A percentile compares a stretch with the other conserved stretches of the same genome.
phyloP scores from a whole-genome alignment of 2,888 invertebrate species.

The Loripinus fragilis region DNA sequence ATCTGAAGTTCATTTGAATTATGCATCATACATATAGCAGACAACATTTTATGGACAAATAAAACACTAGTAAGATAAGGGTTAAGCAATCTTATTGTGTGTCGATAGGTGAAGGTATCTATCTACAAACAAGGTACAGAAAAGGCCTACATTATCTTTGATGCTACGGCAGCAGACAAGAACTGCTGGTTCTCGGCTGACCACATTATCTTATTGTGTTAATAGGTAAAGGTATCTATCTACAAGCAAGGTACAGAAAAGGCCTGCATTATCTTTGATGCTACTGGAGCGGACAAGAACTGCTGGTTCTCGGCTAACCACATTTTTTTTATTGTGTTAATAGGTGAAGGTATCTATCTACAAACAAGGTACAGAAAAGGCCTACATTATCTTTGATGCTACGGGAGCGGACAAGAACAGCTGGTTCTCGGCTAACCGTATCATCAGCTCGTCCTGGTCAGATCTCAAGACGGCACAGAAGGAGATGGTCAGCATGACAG shows the following conservation, averaged over 20 bases:
- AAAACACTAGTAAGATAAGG: no score
- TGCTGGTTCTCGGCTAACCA: slow-evolving; percentile 68
- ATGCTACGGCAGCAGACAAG: slow-evolving; percentile 65
- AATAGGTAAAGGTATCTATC: no score
- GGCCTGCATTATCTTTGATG: slow-evolving; percentile 68
- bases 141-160: slow-evolving; percentile 68
- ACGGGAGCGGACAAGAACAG: slow-evolving; percentile 63
- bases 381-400: slow-evolving; percentile 67
- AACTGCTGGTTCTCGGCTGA: slow-evolving; percentile 67
- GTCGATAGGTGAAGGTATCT: no score
- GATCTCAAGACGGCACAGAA: slow-evolving; percentile 59
- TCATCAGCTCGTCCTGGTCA: slow-evolving; percentile 65
- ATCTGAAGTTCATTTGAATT: no score
- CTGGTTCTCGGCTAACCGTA: slow-evolving; percentile 69
- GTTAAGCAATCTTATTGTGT: no score
- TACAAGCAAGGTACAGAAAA: slow-evolving; percentile 68
- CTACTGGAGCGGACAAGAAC: slow-evolving; percentile 63
- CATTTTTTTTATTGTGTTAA: no score
- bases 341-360: slow-evolving; percentile 72
- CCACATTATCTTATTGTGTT: no score
- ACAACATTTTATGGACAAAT: no score
- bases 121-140: slow-evolving; percentile 67
- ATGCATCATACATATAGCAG: no score
- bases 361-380: slow-evolving; percentile 69
- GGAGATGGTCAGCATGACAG: slow-evolving; percentile 60